Conservation (phyloP, 2,113 vertebrate genomes). For the Clarias magur region DNA sequence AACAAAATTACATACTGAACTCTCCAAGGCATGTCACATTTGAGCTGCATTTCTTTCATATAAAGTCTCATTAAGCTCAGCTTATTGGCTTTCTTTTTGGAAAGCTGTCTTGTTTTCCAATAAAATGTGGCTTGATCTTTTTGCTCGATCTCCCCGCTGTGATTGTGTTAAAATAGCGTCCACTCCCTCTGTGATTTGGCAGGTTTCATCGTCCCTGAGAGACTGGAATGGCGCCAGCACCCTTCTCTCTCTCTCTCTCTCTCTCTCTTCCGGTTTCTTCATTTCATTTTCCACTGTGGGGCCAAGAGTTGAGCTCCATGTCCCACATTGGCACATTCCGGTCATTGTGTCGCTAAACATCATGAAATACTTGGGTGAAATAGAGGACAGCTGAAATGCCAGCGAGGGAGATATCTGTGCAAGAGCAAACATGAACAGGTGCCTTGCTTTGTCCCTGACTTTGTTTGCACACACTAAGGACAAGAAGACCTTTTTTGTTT, state of each 20-base stretch:
- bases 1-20: not conserved
- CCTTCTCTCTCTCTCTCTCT: not conserved
- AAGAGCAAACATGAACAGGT: conserved; percentile 32
- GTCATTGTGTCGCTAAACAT: conserved; percentile 13
- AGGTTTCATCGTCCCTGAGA: conserved; percentile 63
- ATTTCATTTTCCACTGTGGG: conserved; percentile 9
- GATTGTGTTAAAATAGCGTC: conserved; percentile 40
- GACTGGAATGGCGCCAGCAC: not conserved
- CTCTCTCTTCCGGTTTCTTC: conserved; percentile 35
- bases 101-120: conserved; percentile 26
- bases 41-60: not conserved
- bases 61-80: not conserved
- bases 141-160: conserved; percentile 9
- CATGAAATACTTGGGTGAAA: conserved; percentile 4
- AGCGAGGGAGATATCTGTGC: conserved; percentile 21
- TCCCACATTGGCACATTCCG: conserved; percentile 5
- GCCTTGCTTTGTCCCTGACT: conserved; percentile 21
- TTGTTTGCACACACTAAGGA: conserved; percentile 54
- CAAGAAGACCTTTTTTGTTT: not conserved
- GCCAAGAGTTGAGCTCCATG: conserved; percentile 3
- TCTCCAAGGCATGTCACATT: not conserved
- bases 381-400: not conserved
- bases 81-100: conserved; percentile 16
- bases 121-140: conserved; percentile 39
- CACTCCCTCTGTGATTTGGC: conserved; percentile 41